Conservation (phyloP, 2,888 invertebrate genomes). For the Omphaloscelis lunosa region DNA sequence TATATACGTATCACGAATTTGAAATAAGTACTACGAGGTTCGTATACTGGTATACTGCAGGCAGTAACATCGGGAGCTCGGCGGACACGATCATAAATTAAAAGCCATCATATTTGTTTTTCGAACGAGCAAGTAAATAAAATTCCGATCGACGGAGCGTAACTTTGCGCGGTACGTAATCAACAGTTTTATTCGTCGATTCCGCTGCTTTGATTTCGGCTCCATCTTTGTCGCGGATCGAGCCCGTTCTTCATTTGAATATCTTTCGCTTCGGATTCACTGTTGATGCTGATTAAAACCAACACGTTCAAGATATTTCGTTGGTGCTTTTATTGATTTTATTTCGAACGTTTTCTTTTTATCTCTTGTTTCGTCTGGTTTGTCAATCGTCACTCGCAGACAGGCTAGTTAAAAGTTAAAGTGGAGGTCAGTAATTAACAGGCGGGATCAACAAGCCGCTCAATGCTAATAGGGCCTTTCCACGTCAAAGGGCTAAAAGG, state of each 20-base stretch:
- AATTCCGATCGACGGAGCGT: slow-evolving; percentile 87
- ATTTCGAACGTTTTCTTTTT: slow-evolving; percentile 54
- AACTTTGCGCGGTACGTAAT: slow-evolving; percentile 85
- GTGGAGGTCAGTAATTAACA: slow-evolving; percentile 88
- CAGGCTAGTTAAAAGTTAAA: slow-evolving; percentile 80
- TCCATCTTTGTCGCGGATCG: slow-evolving; percentile 77
- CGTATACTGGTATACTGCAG: slow-evolving; percentile 68
- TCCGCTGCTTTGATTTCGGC: slow-evolving; percentile 84
- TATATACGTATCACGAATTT: slow-evolving; percentile 75
- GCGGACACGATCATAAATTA: slow-evolving; percentile 86
- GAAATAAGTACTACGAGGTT: slow-evolving; percentile 65
- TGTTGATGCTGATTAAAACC: slow-evolving; percentile 82
- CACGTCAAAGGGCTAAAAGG: slow-evolving; percentile 89
- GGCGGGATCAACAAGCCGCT: slow-evolving; percentile 88
- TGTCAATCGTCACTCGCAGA: slow-evolving; percentile 69
- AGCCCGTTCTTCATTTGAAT: slow-evolving; percentile 82
- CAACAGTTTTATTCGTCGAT: slow-evolving; percentile 88
- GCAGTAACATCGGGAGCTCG: slow-evolving; percentile 75
- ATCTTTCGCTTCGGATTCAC: slow-evolving; percentile 78
- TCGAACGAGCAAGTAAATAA: slow-evolving; percentile 86
- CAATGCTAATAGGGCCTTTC: slow-evolving; percentile 89
- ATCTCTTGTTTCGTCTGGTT: slow-evolving; percentile 59
- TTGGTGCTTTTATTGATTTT: slow-evolving; percentile 58
- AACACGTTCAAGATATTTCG: slow-evolving; percentile 72
- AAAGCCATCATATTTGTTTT: slow-evolving; percentile 89